A percentile compares a stretch with the other conserved stretches of the same genome.
Conservation (phyloP, 2,888 invertebrate genomes). For the Heliconius hortense region DNA sequence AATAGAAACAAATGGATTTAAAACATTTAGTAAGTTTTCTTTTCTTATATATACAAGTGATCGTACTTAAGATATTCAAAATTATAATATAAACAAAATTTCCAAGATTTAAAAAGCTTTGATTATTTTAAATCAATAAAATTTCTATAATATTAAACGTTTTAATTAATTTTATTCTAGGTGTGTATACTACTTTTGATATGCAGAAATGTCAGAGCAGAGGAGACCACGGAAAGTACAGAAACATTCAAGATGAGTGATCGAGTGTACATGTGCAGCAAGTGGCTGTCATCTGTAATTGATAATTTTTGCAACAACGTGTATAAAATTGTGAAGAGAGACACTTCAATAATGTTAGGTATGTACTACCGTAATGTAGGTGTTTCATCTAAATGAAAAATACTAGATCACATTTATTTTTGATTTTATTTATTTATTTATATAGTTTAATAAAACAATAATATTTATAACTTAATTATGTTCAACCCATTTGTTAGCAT, state of each 20-base stretch:
- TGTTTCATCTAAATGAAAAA: neutral
- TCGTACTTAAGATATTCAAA: neutral
- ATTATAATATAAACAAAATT: no score
- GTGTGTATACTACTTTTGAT: constrained; percentile 57
- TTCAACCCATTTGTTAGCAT: neutral
- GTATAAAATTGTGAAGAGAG: constrained; percentile 69
- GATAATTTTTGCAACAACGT: constrained; percentile 65
- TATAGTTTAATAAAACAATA: neutral
- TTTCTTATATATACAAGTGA: constrained; percentile 11
- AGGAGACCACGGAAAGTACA: constrained; percentile 45
- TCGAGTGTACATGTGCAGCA: constrained; percentile 62
- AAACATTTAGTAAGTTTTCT: constrained; percentile 60
- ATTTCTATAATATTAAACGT: neutral
- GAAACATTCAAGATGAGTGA: constrained; percentile 62
- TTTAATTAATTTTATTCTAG: constrained; percentile 52
- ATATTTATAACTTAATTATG: neutral
- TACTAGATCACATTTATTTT: neutral
- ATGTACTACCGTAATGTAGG: constrained; percentile 38
- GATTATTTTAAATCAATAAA: neutral
- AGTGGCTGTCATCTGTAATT: constrained; percentile 63
- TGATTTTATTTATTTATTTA: neutral
- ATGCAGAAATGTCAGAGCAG: constrained; percentile 46
- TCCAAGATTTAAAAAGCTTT: neutral
- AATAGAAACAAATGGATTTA: constrained; percentile 55
- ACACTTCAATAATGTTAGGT: constrained; percentile 69